These are phyloP conservation scores for Scyliorhinus canicula DNA, from an alignment of 2,797 vertebrate species.

Conservation along the genomic window DNA sequence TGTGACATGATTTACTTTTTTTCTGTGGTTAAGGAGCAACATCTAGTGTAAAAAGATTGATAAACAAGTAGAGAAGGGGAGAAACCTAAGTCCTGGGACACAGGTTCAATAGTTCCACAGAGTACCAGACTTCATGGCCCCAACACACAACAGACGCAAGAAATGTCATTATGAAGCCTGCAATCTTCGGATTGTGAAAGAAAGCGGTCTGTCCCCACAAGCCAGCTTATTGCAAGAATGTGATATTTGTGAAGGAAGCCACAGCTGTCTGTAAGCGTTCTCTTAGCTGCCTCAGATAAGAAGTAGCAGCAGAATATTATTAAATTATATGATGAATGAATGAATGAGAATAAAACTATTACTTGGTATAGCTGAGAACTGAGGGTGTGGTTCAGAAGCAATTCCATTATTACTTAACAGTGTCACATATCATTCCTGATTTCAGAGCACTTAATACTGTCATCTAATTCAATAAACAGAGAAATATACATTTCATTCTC, in stretches of 20 bases:
- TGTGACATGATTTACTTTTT: neutral
- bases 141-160: neutral
- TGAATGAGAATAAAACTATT: neutral
- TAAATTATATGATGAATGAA: neutral
- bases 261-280: neutral
- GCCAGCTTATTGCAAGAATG: neutral
- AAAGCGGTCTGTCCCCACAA: neutral
- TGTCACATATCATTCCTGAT: neutral
- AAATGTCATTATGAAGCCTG: neutral
- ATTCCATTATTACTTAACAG: neutral
- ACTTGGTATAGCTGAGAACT: neutral
- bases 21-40: neutral
- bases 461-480: slow-evolving; percentile 10
- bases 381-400: neutral
- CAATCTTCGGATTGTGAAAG: neutral
- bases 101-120: neutral
- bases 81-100: neutral
- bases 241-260: neutral
- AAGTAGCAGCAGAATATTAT: neutral
- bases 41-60: neutral
- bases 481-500: neutral
- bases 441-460: neutral
- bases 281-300: neutral
- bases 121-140: neutral
- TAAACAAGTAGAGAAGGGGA: neutral